These are phyloP conservation scores for Panopea generosa DNA, from an alignment of 2,888 invertebrate genomes.

Conservation along the genomic window DNA sequence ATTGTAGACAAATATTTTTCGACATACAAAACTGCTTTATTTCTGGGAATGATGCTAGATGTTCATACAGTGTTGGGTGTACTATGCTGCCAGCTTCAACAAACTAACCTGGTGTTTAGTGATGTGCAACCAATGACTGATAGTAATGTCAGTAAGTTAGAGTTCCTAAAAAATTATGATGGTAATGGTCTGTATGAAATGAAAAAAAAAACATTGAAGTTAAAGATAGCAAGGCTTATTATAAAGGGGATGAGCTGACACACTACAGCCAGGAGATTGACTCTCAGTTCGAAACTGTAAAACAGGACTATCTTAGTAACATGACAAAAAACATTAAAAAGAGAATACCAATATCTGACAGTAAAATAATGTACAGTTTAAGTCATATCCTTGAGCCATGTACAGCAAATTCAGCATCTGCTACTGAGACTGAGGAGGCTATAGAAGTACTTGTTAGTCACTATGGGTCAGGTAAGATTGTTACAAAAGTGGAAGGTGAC, in stretches of 20 bases:
- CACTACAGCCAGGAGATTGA: slow-evolving; percentile 20
- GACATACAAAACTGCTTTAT: neutral
- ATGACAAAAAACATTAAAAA: slow-evolving; percentile 34
- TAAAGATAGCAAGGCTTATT: slow-evolving; percentile 2
- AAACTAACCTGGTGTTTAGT: slow-evolving; percentile 8
- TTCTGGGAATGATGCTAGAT: neutral
- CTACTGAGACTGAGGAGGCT: slow-evolving; percentile 4
- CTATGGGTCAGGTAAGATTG: no score
- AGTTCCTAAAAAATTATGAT: neutral
- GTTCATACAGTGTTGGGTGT: slow-evolving; percentile 15
- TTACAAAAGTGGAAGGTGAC: no score
- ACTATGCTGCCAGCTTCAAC: slow-evolving; percentile 8
- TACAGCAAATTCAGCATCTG: no score
- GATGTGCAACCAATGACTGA: slow-evolving; percentile 6
- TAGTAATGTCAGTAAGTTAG: neutral
- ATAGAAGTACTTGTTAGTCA: slow-evolving; percentile 1
- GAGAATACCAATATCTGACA: slow-evolving; percentile 36
- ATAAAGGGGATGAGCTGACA: neutral
- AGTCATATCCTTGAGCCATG: no score
- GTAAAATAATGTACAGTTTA: no score
- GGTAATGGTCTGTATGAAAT: neutral
- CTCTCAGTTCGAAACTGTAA: slow-evolving; percentile 22
- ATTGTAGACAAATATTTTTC: no score
- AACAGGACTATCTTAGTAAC: slow-evolving; percentile 13
- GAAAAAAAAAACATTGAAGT: neutral